A percentile compares a stretch with the other conserved stretches of the same genome.
Evolutionary conservation across 1,140 invertebrate species (phyloP).

Genomic region (Nasonia vitripennis): DNA sequence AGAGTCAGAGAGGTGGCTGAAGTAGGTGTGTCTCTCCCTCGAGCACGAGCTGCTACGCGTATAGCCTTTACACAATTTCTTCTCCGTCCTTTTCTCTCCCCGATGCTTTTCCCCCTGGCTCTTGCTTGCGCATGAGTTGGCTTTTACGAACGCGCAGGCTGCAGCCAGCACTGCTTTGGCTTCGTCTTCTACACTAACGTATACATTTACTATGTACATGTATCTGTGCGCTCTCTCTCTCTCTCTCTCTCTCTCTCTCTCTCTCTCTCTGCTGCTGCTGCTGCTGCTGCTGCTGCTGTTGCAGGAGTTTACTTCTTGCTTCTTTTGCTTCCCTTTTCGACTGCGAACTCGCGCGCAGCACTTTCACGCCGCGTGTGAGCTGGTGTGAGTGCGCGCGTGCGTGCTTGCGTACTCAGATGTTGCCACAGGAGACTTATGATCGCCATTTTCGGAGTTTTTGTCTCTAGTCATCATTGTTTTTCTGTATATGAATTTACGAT

Average conservation of each 20-base stretch:
- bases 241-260: constrained; percentile 34
- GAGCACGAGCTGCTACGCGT: constrained; percentile 18
- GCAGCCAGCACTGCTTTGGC: constrained; percentile 10
- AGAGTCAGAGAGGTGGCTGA: neutral
- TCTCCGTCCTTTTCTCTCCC: constrained; percentile 31
- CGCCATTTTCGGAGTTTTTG: constrained; percentile 35
- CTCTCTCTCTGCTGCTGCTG: constrained; percentile 39
- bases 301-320: constrained; percentile 28
- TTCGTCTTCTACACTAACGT: neutral
- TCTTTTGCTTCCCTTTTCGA: neutral
- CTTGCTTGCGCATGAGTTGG: constrained; percentile 10
- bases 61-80: neutral
- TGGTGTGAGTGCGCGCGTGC: neutral
- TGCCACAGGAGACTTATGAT: neutral
- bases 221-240: neutral
- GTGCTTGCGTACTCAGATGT: neutral
- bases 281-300: neutral
- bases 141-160: constrained; percentile 20
- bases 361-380: neutral
- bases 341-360: neutral
- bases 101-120: constrained; percentile 28
- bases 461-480: neutral
- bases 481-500: too few species aligned
- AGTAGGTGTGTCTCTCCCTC: constrained; percentile 37
- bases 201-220: too few species aligned